Percentiles rank a stretch among this genome's conserved stretches.
Evolutionary conservation across 2,888 invertebrate species (phyloP).

Genomic region (Zhuqinia jingwanae): DNA sequence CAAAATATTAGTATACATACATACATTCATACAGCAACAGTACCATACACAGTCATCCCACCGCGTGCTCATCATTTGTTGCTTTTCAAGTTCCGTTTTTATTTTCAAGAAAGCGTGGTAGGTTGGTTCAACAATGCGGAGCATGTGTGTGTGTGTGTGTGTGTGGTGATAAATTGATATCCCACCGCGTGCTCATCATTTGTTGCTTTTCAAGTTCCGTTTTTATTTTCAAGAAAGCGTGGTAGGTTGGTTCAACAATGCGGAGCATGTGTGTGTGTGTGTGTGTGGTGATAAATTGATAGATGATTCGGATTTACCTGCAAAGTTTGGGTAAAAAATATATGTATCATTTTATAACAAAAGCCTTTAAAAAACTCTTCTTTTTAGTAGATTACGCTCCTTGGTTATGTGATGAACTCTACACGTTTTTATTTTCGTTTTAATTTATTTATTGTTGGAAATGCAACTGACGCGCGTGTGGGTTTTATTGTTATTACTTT

Average conservation of each 20-base stretch:
- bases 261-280: background rate
- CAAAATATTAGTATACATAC: too few relatives aligned
- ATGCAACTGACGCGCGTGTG: constrained; percentile 10
- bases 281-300: too few relatives aligned
- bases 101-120: background rate
- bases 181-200: constrained; percentile 48
- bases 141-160: background rate
- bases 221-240: background rate
- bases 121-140: background rate
- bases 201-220: constrained; percentile 25
- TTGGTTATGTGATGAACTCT: too few relatives aligned
- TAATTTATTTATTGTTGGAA: background rate
- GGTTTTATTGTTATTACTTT: background rate
- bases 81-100: too few relatives aligned
- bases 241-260: background rate
- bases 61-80: background rate
- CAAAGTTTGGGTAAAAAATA: background rate
- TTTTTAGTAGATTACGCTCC: too few relatives aligned
- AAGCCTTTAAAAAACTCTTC: too few relatives aligned
- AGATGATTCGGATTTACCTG: background rate
- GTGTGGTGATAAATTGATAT: constrained; percentile 57
- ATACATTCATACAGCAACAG: background rate
- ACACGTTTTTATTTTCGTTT: background rate
- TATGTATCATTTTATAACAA: too few relatives aligned
- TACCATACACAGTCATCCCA: background rate